Percentiles rank a stretch among this genome's conserved stretches.
Conservation (phyloP, 2,113 vertebrate genomes). For the Chrysemys picta region DNA sequence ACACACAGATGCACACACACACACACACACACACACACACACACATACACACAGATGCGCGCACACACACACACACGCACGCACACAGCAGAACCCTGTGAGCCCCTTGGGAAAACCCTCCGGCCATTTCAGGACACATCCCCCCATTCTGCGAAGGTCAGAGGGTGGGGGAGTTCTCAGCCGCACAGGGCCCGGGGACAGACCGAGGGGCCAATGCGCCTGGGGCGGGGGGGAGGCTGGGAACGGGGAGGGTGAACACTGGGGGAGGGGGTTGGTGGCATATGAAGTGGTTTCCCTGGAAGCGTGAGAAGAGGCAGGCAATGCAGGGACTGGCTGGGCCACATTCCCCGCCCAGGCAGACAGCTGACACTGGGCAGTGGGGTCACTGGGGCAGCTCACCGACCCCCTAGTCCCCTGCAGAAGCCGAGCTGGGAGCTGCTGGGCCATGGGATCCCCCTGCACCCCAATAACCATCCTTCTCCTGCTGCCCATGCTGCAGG, state of each 20-base stretch:
- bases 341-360: background rate
- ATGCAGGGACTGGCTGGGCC: background rate
- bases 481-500: background rate
- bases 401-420: rapidly evolving
- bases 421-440: background rate
- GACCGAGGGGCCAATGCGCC: background rate
- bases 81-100: background rate
- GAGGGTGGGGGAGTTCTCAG: background rate
- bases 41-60: background rate
- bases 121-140: too few relatives aligned
- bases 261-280: too few relatives aligned
- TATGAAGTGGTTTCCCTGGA: background rate
- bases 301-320: background rate
- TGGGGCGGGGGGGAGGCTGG: background rate
- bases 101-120: too few relatives aligned
- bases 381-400: background rate
- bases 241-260: background rate
- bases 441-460: background rate
- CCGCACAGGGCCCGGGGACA: background rate
- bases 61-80: background rate
- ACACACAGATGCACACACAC: too few relatives aligned
- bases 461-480: background rate
- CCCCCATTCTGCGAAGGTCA: background rate
- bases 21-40: too few relatives aligned
- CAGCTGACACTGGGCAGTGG: background rate